A percentile compares a stretch with the other conserved stretches of the same genome.
Conservation (phyloP, 2,797 vertebrate species). For the Falco biarmicus region DNA sequence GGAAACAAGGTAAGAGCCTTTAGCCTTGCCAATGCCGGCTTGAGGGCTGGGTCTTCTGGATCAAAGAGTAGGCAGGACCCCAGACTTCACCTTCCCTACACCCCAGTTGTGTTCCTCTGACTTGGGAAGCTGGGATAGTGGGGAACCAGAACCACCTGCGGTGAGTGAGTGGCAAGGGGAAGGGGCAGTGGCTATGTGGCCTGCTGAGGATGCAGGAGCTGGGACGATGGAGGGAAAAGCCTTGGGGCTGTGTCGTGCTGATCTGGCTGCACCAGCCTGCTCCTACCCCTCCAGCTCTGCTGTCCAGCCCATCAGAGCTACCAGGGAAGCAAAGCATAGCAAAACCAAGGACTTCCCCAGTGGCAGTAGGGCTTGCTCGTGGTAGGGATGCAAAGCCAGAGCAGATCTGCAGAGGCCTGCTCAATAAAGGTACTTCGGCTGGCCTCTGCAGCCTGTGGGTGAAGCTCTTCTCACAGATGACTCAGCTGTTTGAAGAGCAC, state of each 20-base stretch:
- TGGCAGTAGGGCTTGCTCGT: neutral
- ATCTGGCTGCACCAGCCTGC: neutral
- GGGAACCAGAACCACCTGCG: neutral
- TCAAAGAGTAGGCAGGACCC: neutral
- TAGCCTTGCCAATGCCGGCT: fast-evolving
- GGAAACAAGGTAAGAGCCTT: neutral
- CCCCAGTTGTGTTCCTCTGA: neutral
- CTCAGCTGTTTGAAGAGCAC: neutral
- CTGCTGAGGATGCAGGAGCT: neutral
- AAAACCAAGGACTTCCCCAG: neutral
- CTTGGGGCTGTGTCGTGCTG: neutral
- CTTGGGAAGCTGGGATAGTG: neutral
- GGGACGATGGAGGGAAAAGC: neutral
- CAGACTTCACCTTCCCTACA: neutral
- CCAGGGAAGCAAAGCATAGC: neutral
- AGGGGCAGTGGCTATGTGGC: neutral
- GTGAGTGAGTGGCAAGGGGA: neutral
- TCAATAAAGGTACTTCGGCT: neutral
- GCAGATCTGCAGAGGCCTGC: neutral
- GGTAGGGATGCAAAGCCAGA: neutral
- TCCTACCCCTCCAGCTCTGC: neutral
- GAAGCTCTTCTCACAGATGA: fast-evolving
- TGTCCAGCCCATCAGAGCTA: neutral
- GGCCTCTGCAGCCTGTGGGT: neutral
- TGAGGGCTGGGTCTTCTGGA: neutral